Evolutionary conservation across 2,888 invertebrate genomes (phyloP).

Genomic region (Argyra leucocephala): DNA sequence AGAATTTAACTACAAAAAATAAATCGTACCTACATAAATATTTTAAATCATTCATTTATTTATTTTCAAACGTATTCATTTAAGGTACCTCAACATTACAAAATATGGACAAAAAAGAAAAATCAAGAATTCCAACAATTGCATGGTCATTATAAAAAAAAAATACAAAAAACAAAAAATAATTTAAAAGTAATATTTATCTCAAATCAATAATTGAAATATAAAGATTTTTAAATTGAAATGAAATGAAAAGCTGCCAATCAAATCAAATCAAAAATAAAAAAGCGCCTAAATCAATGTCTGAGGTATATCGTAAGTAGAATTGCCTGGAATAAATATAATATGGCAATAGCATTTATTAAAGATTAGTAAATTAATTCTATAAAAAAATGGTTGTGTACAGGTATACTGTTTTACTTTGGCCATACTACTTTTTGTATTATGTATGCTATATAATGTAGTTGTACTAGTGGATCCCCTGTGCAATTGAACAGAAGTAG

Average conservation of each 20-base stretch:
- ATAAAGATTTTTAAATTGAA: slow-evolving; percentile 2
- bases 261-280: neutral
- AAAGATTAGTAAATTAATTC: too few relatives aligned
- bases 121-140: neutral
- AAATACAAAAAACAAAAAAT: neutral
- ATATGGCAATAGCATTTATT: too few relatives aligned
- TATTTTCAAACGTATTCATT: neutral
- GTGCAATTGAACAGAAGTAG: too few relatives aligned
- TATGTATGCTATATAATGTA: too few relatives aligned
- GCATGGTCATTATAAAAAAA: neutral
- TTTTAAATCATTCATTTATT: neutral
- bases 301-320: neutral
- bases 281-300: neutral
- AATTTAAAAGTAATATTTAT: neutral
- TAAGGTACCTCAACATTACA: neutral
- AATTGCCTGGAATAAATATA: neutral
- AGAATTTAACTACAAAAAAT: neutral
- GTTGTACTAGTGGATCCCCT: too few relatives aligned
- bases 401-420: too few relatives aligned
- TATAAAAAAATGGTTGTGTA: too few relatives aligned
- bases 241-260: slow-evolving; percentile 2
- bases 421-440: too few relatives aligned
- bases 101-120: neutral
- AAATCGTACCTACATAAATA: too few relatives aligned
- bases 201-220: slow-evolving; percentile 6